phyloP scores from a whole-genome alignment of 2,797 vertebrate genomes.

The Chelmon rostratus region DNA sequence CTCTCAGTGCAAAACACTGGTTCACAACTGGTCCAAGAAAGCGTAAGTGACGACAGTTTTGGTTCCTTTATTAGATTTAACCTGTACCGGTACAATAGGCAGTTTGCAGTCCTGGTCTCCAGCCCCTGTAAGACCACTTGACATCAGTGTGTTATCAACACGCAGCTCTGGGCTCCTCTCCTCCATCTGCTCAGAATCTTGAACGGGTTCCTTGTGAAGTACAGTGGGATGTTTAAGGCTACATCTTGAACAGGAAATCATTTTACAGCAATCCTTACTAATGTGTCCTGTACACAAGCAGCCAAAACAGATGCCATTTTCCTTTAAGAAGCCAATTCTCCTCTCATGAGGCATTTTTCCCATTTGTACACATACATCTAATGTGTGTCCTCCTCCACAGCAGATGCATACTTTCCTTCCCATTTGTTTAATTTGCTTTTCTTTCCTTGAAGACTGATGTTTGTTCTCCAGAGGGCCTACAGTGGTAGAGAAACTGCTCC shows the following conservation, averaged over 20 bases:
- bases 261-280: neutral
- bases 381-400: conserved; percentile 21
- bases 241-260: conserved; percentile 17
- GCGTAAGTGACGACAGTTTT: neutral
- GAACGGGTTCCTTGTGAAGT: conserved; percentile 4
- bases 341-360: conserved; percentile 5
- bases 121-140: neutral
- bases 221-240: conserved; percentile 21
- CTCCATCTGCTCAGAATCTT: no score
- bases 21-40: neutral
- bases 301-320: no score
- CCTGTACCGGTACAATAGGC: neutral
- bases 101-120: neutral
- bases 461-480: neutral
- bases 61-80: neutral
- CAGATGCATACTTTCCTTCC: conserved; percentile 18
- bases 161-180: no score
- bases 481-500: conserved; percentile 15
- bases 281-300: no score
- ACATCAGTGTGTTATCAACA: no score
- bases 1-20: neutral
- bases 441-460: neutral
- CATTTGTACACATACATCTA: conserved; percentile 11
- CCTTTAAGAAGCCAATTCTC: no score
- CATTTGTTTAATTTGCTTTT: neutral